Base-by-base conservation (phyloP, 2,888 invertebrate species). In the Drosophila atripex region DNA sequence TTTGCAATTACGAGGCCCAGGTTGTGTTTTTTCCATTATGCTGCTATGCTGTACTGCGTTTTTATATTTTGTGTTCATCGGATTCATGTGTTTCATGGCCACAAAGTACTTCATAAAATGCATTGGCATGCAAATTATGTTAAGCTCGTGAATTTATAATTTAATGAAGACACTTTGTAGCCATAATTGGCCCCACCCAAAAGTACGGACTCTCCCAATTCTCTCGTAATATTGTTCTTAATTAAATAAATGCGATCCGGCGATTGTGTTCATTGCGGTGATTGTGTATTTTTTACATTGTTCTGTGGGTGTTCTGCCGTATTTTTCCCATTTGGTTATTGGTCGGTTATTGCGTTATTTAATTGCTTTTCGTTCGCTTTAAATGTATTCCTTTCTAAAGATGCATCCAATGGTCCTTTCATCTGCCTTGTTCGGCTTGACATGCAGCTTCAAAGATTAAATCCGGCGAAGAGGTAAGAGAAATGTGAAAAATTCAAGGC, bases 161-260 rank as follows among this genome's bases (percentile, higher is more conserved):
- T 86, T 77, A 86, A 86, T 86, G 85, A 86, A 86, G 85, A 86
- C 86, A 88, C 84, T 85, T 83, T 83, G 88, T 87, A 68, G 88
- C 86, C 82, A 87, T 82, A 82, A 82, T 82, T 82, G 82, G 78
- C 74, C 71, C 73, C 46, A 16, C 38, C 43, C 53, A 2, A 4
- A 23, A 9, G 39, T 28, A 30, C 3, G 38, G 38, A 41, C 30
- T 39, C 52, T 12, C 12, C 35, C 66, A 60, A 71, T 71, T 54
- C 55, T 64, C 66, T 72, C 78, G 76, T 83, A 85, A 85, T 85
- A 87, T 77, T 83, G 77, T 86, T 79, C 71, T 88, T 83, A 83
- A 88, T 83, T 83, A 86, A 83, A 87, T 88, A 83, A 88, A 88
- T 85, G 82, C 73, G 82, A 82, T 82, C 84, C 80, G 51, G 66